A percentile compares a stretch with the other conserved stretches of the same genome.
phyloP scores from a whole-genome alignment of 2,113 vertebrate genomes.

The Bos indicus region DNA sequence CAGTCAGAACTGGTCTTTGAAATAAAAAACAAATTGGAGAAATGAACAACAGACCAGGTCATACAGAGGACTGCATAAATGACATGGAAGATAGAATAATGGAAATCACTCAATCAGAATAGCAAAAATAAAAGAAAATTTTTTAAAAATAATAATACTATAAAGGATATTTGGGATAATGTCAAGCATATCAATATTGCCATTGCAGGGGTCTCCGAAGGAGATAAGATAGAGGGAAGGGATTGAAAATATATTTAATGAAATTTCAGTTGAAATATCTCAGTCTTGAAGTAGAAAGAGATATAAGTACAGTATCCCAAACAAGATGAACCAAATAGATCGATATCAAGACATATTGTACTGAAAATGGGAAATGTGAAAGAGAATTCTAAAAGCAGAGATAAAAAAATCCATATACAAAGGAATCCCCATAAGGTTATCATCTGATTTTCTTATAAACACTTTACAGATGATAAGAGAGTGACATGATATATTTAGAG shows the following conservation, averaged over 20 bases:
- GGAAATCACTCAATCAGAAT: not conserved
- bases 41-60: not conserved
- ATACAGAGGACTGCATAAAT: not conserved
- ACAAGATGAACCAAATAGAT: not conserved
- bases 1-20: not conserved
- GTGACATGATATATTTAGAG: not conserved
- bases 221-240: not conserved
- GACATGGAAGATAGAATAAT: not conserved
- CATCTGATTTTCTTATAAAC: not conserved
- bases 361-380: not conserved
- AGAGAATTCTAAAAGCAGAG: not conserved
- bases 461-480: not conserved
- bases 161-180: not conserved
- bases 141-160: not conserved
- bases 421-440: not conserved
- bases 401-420: not conserved
- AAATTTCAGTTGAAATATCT: not conserved
- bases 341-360: not conserved
- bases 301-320: not conserved
- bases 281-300: not conserved
- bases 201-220: not conserved
- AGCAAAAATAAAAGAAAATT: not conserved
- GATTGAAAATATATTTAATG: not conserved
- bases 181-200: not conserved
- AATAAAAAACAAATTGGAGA: not conserved